A percentile compares a stretch with the other conserved stretches of the same genome.
These are phyloP conservation scores for Argyresthia albistria DNA, from an alignment of 2,888 invertebrate species.

Conservation along the genomic window DNA sequence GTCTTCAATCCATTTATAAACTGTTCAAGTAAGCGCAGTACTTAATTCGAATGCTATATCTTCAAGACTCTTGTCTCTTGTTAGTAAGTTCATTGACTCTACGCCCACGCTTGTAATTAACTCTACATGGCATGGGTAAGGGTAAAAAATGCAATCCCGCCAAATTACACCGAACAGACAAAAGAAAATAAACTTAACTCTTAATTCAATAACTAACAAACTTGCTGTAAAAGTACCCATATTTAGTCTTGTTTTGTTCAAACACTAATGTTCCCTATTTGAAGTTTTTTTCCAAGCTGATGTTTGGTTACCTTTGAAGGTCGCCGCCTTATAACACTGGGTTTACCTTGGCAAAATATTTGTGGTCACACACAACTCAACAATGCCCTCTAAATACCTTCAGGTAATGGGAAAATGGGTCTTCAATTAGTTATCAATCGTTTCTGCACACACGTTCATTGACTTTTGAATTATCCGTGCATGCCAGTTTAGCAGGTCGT, in stretches of 20 bases:
- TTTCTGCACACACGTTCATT: not conserved
- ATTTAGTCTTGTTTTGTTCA: slow-evolving; percentile 41
- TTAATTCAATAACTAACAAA: slow-evolving; percentile 10
- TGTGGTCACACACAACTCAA: not conserved
- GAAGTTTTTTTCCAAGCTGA: slow-evolving; percentile 36
- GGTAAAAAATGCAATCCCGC: slow-evolving; percentile 22
- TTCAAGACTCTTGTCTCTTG: no score
- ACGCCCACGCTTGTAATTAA: slow-evolving; percentile 51
- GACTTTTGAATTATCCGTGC: not conserved
- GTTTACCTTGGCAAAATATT: slow-evolving; percentile 8
- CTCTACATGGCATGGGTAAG: slow-evolving; percentile 13
- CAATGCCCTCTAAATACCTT: no score
- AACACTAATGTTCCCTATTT: slow-evolving; percentile 49
- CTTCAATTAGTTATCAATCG: not conserved
- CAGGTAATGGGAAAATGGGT: not conserved
- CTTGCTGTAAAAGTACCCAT: slow-evolving; percentile 11
- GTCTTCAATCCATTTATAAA: no score
- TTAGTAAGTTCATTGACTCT: slow-evolving; percentile 63
- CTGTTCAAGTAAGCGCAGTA: no score
- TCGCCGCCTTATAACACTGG: slow-evolving; percentile 37
- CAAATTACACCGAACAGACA: slow-evolving; percentile 10
- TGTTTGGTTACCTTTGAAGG: slow-evolving; percentile 47
- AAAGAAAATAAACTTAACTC: slow-evolving; percentile 15
- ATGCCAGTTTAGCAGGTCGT: not conserved
- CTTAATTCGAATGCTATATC: no score